A percentile compares a stretch with the other conserved stretches of the same genome.
Conservation (phyloP, 1,140 invertebrate genomes). For the Tribolium castaneum region DNA sequence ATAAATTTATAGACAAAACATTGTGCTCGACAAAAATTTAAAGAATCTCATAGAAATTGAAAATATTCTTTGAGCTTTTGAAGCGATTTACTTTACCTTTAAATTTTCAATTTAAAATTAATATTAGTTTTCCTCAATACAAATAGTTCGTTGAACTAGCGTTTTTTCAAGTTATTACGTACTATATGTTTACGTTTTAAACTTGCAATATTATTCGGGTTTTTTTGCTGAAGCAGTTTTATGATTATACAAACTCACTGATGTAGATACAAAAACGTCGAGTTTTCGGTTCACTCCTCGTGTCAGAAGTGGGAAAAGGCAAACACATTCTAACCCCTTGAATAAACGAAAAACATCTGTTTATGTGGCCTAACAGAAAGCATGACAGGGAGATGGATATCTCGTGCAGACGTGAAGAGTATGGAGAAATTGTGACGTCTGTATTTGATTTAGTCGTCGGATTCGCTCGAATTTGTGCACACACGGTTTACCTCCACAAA, state of each 20-base stretch:
- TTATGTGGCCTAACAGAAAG: constrained; percentile 17
- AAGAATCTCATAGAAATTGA: no score
- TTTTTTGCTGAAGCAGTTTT: not conserved
- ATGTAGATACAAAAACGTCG: not conserved
- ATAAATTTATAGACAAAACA: no score
- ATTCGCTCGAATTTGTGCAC: constrained; percentile 15
- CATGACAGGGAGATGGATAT: constrained; percentile 13
- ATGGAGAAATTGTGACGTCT: constrained; percentile 20
- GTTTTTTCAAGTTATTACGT: no score
- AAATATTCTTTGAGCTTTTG: no score
- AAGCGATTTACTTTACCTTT: no score
- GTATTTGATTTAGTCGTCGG: constrained; percentile 17
- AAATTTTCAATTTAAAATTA: no score
- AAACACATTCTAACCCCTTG: constrained; percentile 2
- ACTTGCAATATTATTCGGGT: not conserved
- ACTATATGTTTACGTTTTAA: not conserved
- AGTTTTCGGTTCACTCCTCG: not conserved
- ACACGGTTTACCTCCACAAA: constrained; percentile 1
- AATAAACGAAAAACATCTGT: constrained; percentile 20
- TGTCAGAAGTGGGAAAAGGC: not conserved
- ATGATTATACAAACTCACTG: not conserved
- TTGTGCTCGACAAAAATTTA: no score
- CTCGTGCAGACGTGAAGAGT: constrained; percentile 4
- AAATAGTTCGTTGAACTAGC: no score
- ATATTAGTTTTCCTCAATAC: no score